These are phyloP conservation scores for Castor canadensis DNA, from an alignment of 2,113 vertebrate genomes.

Conservation along the genomic window DNA sequence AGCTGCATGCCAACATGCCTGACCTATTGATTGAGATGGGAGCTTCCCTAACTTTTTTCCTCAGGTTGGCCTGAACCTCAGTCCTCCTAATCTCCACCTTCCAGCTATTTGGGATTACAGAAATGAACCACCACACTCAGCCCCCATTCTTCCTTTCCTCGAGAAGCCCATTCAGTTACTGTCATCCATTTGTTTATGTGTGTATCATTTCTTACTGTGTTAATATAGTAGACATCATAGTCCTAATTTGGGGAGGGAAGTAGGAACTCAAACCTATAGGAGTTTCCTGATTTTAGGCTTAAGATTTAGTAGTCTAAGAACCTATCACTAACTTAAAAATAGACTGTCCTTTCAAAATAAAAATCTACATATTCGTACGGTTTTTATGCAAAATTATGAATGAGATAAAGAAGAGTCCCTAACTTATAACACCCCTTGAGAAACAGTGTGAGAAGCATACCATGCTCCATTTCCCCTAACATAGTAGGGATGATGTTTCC, in stretches of 20 bases:
- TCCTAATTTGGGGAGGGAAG: background rate
- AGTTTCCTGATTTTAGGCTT: conserved; percentile 54
- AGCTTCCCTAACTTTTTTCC: no score
- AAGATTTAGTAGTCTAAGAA: background rate
- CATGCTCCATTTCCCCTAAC: background rate
- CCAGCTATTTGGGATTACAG: no score
- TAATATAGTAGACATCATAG: background rate
- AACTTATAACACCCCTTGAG: background rate
- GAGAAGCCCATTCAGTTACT: background rate
- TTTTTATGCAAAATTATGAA: conserved; percentile 8
- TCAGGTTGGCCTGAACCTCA: no score
- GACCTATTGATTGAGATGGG: no score
- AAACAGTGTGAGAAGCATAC: background rate
- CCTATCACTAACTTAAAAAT: background rate
- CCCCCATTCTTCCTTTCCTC: background rate
- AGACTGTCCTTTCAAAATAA: background rate
- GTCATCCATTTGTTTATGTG: background rate
- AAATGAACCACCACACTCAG: no score
- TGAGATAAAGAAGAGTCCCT: background rate
- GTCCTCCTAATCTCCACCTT: no score
- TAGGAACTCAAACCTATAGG: conserved; percentile 20
- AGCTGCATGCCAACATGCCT: no score
- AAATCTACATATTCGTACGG: background rate
- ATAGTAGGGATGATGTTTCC: background rate
- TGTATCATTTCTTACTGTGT: background rate